Evolutionary conservation across 2,797 vertebrate genomes (phyloP), one percentile per base, ranked within the genome.

Genomic region (Borostomias antarcticus): DNA sequence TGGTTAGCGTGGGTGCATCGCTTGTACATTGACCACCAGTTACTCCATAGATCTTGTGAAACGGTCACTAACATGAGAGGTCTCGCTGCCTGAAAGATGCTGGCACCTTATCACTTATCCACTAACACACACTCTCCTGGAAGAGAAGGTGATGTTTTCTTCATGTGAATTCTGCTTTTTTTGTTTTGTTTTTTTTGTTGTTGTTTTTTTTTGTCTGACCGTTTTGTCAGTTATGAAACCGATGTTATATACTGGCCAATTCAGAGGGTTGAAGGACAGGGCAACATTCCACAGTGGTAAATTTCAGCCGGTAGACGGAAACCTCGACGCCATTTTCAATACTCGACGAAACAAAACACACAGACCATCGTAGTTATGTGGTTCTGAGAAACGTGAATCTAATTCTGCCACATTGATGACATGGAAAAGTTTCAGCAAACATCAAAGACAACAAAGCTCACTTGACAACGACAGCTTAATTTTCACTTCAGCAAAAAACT

Each of bases 141-240:
- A 91, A 91, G 85, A 87, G n/a, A 93, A 92, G 92, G 93, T 94
- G 93, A 93, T 96, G 90, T 93, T 94, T 92, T 93, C 62, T 70
- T 72, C 54, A 58, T n/a, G n/a, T n/a, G n/a, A n/a, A n/a, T 86
- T 80, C 48, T 37, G 21, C 76, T 91, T 79, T 76, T 64, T 69
- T 53, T 61, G 45, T 61, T 43, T 37, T 62, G 15, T 67, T 35
- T 13, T 81, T 77, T 77, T 32, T 82, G 11, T 69, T n/a, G n/a
- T 81, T 50, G 26, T 64, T 21, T 67, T n/a, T 63, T 60, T 68
- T 71, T 69, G 62, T 83, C 81, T 78, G 73, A 80, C 68, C 80
- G 71, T 52, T 66, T n/a, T 70, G 65, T 85, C 63, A 74, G 56
- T 64, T 79, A 68, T 82, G 70, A 70, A 71, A 81, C 32, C 61